Evolutionary conservation across 2,888 invertebrate species (phyloP).

Genomic region (Zaprionus lineosus): DNA sequence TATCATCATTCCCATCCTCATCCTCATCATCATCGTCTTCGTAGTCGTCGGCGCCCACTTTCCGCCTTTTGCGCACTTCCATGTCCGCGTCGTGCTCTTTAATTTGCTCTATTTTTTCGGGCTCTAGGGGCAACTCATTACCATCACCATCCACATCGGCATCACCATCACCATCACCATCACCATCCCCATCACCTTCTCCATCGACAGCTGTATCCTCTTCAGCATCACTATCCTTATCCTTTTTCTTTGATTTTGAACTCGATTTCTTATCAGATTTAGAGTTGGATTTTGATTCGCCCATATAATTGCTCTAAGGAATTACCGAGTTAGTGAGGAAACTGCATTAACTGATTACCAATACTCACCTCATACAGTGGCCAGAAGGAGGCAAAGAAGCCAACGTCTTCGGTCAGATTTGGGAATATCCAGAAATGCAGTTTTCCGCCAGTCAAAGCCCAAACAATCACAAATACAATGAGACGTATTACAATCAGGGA

Average conservation of each 20-base stretch:
- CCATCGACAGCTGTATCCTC: slow-evolving; percentile 83
- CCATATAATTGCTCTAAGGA: slow-evolving; percentile 89
- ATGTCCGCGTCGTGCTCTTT: slow-evolving; percentile 82
- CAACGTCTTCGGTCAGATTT: slow-evolving; percentile 99
- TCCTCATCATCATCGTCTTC: slow-evolving; percentile 64
- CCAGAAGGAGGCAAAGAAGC: slow-evolving; percentile 99
- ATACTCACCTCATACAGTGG: slow-evolving; percentile 93
- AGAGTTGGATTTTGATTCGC: slow-evolving; percentile 83
- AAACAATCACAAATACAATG: slow-evolving; percentile 95
- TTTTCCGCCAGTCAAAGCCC: slow-evolving; percentile 92
- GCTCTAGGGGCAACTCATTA: slow-evolving; percentile 82
- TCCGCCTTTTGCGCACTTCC: slow-evolving; percentile 77
- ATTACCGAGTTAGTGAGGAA: neutral
- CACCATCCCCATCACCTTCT: slow-evolving; percentile 87
- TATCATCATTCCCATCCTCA: slow-evolving; percentile 57
- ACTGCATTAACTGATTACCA: neutral
- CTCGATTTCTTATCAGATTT: slow-evolving; percentile 86
- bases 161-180: slow-evolving; percentile 84
- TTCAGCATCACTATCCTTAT: slow-evolving; percentile 91
- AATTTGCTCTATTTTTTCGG: slow-evolving; percentile 80
- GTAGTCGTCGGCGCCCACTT: slow-evolving; percentile 64
- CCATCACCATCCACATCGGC: slow-evolving; percentile 86
- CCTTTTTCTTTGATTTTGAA: slow-evolving; percentile 84
- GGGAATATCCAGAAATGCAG: slow-evolving; percentile 99
- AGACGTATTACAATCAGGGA: slow-evolving; percentile 93